phyloP scores from a whole-genome alignment of 1,140 invertebrate species.

The Paraescarpia echinospica region DNA sequence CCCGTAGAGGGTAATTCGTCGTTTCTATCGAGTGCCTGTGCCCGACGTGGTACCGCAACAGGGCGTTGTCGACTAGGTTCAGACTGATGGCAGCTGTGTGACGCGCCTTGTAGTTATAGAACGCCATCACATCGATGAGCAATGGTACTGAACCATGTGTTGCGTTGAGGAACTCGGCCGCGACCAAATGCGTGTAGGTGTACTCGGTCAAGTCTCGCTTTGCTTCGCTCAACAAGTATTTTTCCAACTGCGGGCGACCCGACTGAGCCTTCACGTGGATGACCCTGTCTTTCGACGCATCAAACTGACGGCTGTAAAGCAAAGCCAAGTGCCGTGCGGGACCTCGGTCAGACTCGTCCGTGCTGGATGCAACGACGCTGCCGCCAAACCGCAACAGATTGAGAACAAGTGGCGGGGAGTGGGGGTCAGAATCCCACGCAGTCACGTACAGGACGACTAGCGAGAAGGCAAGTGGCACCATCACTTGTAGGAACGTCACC shows the following conservation, averaged over 20 bases:
- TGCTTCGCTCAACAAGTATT: neutral
- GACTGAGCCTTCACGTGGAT: neutral
- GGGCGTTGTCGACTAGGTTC: neutral
- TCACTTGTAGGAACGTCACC: neutral
- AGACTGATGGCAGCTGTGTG: constrained; percentile 10
- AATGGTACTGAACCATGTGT: neutral
- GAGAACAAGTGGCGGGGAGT: neutral
- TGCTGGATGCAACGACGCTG: neutral
- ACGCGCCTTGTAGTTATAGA: constrained; percentile 12
- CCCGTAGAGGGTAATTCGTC: constrained; percentile 1
- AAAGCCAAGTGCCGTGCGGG: neutral
- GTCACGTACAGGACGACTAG: neutral
- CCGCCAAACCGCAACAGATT: neutral
- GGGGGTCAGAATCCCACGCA: neutral
- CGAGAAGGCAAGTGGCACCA: neutral
- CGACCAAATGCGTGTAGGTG: neutral
- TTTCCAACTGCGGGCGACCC: neutral
- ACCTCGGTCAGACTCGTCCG: too few species aligned
- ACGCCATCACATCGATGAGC: neutral
- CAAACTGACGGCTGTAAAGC: neutral
- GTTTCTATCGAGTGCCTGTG: neutral
- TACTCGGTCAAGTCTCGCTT: neutral
- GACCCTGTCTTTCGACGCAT: neutral
- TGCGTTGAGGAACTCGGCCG: neutral
- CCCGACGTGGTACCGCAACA: neutral